A percentile compares a stretch with the other conserved stretches of the same genome.
Conservation (phyloP, 1,140 invertebrate genomes). For the Heliothis subflexa region DNA sequence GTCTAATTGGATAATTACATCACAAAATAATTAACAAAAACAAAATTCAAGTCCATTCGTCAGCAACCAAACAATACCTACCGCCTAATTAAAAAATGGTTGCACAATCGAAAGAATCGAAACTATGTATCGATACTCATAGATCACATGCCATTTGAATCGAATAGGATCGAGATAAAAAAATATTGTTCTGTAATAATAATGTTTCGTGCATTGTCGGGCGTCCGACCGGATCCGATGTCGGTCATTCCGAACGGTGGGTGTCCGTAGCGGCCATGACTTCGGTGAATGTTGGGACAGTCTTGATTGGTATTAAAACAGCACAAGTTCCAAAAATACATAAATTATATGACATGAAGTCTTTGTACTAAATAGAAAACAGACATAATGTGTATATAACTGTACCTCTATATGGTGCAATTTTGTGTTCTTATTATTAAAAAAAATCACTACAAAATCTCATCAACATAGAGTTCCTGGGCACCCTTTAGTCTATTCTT, state of each 20-base stretch:
- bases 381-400: too few species aligned
- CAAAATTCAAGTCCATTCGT: not conserved
- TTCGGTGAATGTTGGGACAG: constrained; percentile 6
- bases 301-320: not conserved
- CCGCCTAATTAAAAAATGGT: not conserved
- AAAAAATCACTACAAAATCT: too few species aligned
- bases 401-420: too few species aligned
- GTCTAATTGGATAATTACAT: too few species aligned
- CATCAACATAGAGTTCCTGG: too few species aligned
- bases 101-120: constrained; percentile 23
- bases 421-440: too few species aligned
- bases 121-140: constrained; percentile 11
- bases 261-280: constrained; percentile 27
- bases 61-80: constrained; percentile 18
- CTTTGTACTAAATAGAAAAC: too few species aligned
- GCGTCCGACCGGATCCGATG: constrained; percentile 42
- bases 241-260: constrained; percentile 34
- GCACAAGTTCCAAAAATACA: too few species aligned
- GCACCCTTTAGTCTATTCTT: too few species aligned
- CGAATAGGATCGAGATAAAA: constrained; percentile 45
- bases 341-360: too few species aligned
- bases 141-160: constrained; percentile 44
- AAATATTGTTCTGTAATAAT: constrained; percentile 45
- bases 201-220: constrained; percentile 39
- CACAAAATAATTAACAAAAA: too few species aligned